These are phyloP conservation scores for Drepana arcuata DNA, from an alignment of 1,140 invertebrate genomes.

Conservation along the genomic window DNA sequence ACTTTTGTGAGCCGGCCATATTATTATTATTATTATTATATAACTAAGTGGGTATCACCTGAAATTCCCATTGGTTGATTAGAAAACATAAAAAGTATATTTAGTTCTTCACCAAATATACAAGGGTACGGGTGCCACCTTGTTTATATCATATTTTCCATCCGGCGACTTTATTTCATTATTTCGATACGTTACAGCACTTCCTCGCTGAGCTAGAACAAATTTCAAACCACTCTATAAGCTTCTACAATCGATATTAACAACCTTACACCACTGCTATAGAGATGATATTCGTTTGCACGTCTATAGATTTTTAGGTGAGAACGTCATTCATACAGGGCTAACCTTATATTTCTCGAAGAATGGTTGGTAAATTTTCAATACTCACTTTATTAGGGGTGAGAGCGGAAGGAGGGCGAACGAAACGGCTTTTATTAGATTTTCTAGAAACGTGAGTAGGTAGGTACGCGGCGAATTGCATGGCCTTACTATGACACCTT, in stretches of 20 bases:
- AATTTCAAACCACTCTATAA: slow-evolving; percentile 25
- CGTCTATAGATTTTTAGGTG: slow-evolving; percentile 23
- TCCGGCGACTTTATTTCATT: slow-evolving; percentile 40
- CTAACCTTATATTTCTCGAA: slow-evolving; percentile 69
- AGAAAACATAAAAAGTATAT: too few relatives aligned
- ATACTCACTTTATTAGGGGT: slow-evolving; percentile 72
- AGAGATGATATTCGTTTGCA: slow-evolving; percentile 23
- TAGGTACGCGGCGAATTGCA: slow-evolving; percentile 41
- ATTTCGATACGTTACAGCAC: slow-evolving; percentile 42
- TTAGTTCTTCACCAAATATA: too few relatives aligned
- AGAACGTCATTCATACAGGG: slow-evolving; percentile 45
- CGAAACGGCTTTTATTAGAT: slow-evolving; percentile 69
- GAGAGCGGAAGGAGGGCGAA: slow-evolving; percentile 51
- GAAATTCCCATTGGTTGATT: too few relatives aligned
- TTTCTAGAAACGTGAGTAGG: slow-evolving; percentile 60
- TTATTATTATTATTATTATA: too few relatives aligned
- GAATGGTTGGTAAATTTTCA: slow-evolving; percentile 73
- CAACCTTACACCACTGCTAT: slow-evolving; percentile 11
- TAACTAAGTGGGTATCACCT: too few relatives aligned
- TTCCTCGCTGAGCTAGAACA: slow-evolving; percentile 25
- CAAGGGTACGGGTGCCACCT: slow-evolving; percentile 12
- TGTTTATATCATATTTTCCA: slow-evolving; percentile 49
- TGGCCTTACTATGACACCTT: slow-evolving; percentile 46
- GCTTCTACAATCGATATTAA: slow-evolving; percentile 5
- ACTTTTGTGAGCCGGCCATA: too few relatives aligned